Percentiles rank a stretch among this genome's conserved stretches.
These are phyloP conservation scores for Stomatorhinus ivindoensis DNA, from an alignment of 2,113 vertebrate species.

Conservation along the genomic window DNA sequence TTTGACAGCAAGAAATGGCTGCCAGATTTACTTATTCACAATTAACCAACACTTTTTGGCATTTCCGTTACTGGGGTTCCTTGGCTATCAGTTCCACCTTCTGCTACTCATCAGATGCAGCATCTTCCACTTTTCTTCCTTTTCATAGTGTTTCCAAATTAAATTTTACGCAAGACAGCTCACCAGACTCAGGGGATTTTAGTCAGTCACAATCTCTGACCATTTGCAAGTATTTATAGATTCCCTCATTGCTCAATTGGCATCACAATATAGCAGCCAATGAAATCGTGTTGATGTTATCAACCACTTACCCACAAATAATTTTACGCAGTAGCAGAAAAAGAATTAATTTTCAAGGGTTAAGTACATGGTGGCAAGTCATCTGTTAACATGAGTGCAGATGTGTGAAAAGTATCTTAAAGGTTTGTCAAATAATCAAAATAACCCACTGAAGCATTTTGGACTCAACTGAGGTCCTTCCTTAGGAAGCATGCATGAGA, in stretches of 20 bases:
- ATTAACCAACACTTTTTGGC: neutral
- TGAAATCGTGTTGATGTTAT: neutral
- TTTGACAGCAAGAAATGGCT: neutral
- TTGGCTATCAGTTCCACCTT: neutral
- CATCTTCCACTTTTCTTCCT: conserved; percentile 17
- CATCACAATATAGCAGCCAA: neutral
- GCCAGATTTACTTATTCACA: neutral
- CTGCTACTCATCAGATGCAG: neutral
- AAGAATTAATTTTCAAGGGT: neutral
- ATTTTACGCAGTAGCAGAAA: neutral
- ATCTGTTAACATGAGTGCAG: neutral
- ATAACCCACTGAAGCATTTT: neutral
- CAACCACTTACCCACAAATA: neutral
- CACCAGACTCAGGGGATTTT: conserved; percentile 26
- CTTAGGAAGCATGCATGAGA: neutral
- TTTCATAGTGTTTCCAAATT: conserved; percentile 16
- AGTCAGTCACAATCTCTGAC: conserved; percentile 23
- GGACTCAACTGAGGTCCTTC: neutral
- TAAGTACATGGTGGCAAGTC: neutral
- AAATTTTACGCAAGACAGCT: conserved; percentile 20
- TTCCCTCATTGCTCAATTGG: neutral
- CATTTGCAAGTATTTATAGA: conserved; percentile 22
- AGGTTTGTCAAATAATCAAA: neutral
- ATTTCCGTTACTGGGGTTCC: neutral
- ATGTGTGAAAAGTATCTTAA: neutral